A percentile compares a stretch with the other conserved stretches of the same genome.
These are phyloP conservation scores for Aplochiton taeniatus DNA, from an alignment of 2,797 vertebrate species.

Conservation along the genomic window DNA sequence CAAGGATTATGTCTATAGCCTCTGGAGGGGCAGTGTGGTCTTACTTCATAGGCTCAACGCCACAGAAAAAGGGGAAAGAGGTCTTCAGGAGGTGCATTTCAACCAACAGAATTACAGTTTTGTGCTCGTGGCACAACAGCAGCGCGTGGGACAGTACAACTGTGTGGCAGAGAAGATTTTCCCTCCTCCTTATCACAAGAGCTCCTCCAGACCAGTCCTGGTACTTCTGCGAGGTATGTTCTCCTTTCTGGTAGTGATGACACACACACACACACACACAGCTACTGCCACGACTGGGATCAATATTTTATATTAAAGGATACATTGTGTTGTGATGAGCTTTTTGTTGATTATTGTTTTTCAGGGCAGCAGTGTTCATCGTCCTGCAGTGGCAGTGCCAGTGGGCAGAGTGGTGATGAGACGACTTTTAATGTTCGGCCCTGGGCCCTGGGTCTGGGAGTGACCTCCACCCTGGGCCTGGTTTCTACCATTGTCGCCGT, in stretches of 20 bases:
- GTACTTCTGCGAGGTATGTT: slow-evolving; percentile 55
- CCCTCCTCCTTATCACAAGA: slow-evolving; percentile 52
- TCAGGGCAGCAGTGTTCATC: slow-evolving; percentile 23
- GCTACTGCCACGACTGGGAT: neutral
- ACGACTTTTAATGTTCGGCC: slow-evolving; percentile 22
- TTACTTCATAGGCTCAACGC: accelerated
- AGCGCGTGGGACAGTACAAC: slow-evolving; percentile 30
- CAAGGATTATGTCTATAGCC: accelerated
- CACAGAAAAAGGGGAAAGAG: accelerated
- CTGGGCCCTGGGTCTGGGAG: slow-evolving; percentile 21
- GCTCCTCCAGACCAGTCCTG: neutral
- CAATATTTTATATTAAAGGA: too few relatives aligned
- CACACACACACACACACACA: neutral
- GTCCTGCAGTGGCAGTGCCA: accelerated
- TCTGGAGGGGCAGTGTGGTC: neutral
- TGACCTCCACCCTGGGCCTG: slow-evolving; percentile 41
- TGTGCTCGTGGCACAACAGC: neutral
- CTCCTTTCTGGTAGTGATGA: neutral
- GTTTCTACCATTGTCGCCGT: slow-evolving; percentile 33
- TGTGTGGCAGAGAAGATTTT: slow-evolving; percentile 16
- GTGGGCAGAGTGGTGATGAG: accelerated
- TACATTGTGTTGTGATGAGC: too few relatives aligned
- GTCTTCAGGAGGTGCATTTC: accelerated
- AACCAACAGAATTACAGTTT: neutral
- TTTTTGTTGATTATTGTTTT: slow-evolving; percentile 7